Conservation (phyloP, 30 jellyfish, hydroid and myxozoan species). For the Turritopsis rubra region DNA sequence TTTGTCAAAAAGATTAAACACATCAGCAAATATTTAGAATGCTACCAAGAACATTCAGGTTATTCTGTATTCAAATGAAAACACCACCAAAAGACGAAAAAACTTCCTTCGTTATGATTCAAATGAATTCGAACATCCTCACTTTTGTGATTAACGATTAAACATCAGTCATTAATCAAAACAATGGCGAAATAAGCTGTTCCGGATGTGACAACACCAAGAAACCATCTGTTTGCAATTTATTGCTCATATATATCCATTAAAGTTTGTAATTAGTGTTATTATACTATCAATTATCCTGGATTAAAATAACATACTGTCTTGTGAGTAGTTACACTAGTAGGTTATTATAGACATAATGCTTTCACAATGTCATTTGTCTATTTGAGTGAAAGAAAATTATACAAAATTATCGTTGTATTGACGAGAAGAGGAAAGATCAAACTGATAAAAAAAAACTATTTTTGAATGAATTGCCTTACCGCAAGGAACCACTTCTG, state of each 20-base stretch:
- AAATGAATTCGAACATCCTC: background rate
- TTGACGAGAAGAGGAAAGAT: background rate
- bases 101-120: background rate
- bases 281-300: background rate
- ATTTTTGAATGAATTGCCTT: background rate
- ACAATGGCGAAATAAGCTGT: background rate
- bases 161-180: background rate
- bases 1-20: background rate
- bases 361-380: background rate
- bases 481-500: background rate
- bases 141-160: background rate
- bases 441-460: background rate
- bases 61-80: no score
- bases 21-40: background rate
- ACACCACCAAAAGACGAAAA: no score
- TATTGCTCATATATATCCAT: background rate
- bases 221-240: background rate
- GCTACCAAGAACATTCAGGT: background rate
- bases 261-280: background rate
- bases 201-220: background rate
- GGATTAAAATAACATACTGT: background rate
- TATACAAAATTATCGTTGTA: background rate
- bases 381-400: background rate
- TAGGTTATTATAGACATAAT: background rate
- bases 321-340: background rate